Percentiles rank a stretch among this genome's conserved stretches.
phyloP scores from a whole-genome alignment of 92 coral and sea anemone genomes.

The Chrysogorgia sp. region DNA sequence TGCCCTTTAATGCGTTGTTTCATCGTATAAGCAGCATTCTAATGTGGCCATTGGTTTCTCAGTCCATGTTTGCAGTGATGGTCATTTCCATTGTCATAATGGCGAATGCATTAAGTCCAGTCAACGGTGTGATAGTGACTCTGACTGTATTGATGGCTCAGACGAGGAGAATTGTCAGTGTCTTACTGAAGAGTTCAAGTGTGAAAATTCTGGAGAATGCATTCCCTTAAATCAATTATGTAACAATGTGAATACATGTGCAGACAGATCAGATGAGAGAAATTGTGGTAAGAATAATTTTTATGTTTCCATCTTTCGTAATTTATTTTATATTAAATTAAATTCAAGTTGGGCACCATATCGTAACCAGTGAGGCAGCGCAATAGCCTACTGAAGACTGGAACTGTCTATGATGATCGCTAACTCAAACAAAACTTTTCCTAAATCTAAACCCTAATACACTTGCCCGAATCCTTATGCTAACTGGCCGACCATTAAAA shows the following conservation, averaged over 20 bases:
- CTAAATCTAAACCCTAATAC: no score
- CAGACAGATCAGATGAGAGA: constrained; percentile 74
- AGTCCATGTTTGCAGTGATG: constrained; percentile 59
- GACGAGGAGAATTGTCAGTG: constrained; percentile 75
- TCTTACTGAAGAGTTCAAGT: constrained; percentile 55
- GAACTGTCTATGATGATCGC: no score
- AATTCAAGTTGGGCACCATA: neutral
- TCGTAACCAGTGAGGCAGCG: no score
- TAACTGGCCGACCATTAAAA: no score
- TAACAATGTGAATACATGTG: constrained; percentile 59
- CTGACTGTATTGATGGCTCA: constrained; percentile 73
- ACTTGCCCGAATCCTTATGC: no score
- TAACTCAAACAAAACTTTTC: no score
- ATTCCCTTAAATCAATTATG: constrained; percentile 58
- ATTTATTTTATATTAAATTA: neutral
- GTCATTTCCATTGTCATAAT: constrained; percentile 77
- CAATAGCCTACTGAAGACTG: no score
- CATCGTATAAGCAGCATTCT: no score
- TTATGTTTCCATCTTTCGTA: neutral
- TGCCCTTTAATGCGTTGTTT: no score
- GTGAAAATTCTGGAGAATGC: constrained; percentile 59
- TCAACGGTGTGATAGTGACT: constrained; percentile 76
- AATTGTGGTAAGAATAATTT: constrained; percentile 62
- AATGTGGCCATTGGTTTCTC: neutral
- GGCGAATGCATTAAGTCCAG: constrained; percentile 79